Conservation (phyloP, 1,140 invertebrate species). For the Rhopalosiphum padi region DNA sequence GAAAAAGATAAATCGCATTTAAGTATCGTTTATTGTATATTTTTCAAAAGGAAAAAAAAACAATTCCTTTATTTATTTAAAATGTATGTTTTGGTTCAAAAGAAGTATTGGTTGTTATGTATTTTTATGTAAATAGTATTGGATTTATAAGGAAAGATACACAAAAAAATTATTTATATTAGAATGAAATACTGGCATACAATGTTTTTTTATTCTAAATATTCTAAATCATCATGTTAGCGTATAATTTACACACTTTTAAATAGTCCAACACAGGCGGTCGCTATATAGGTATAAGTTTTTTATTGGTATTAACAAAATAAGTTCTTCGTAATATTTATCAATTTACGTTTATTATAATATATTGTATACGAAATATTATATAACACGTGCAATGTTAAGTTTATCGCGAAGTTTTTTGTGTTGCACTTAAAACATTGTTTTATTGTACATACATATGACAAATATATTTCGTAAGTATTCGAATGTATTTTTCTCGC, state of each 20-base stretch:
- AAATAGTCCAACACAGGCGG: not conserved
- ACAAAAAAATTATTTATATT: no score
- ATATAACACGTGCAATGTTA: not conserved
- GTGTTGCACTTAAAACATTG: not conserved
- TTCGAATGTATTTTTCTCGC: not conserved
- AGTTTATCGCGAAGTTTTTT: conserved; percentile 5
- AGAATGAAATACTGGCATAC: not conserved
- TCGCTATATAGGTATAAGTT: not conserved
- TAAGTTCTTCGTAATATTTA: not conserved
- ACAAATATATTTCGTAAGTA: conserved; percentile 21
- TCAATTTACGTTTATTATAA: not conserved
- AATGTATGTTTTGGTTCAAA: no score
- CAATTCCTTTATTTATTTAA: no score
- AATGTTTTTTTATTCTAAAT: not conserved
- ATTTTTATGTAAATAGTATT: no score
- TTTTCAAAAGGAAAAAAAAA: not conserved
- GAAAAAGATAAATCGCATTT: not conserved
- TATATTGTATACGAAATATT: not conserved
- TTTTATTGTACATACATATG: not conserved
- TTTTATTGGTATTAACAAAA: not conserved
- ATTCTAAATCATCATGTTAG: not conserved
- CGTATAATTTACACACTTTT: not conserved
- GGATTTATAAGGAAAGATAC: no score
- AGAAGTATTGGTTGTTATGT: no score
- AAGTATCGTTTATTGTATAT: not conserved